phyloP scores from a whole-genome alignment of 2,888 invertebrate genomes.

The Anoplius nigerrimus region DNA sequence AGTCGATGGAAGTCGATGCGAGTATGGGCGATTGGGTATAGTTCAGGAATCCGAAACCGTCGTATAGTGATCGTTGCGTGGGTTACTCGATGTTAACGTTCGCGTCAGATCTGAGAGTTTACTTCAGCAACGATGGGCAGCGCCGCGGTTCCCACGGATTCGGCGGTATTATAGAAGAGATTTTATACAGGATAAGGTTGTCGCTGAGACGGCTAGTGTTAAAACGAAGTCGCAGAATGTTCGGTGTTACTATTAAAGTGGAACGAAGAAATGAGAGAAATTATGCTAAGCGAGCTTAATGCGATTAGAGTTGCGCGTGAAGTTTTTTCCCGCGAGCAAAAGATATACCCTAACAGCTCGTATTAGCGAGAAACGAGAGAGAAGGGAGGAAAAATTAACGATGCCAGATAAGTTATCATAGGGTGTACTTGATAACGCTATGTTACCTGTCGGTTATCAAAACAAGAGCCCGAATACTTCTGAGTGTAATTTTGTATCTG shows the following conservation, averaged over 20 bases:
- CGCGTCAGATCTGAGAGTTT: too few relatives aligned
- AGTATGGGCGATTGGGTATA: neutral
- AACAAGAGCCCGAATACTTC: slow-evolving; percentile 49
- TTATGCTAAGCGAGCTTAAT: slow-evolving; percentile 47
- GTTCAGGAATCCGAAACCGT: too few relatives aligned
- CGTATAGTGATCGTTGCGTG: neutral
- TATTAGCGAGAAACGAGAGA: slow-evolving; percentile 37
- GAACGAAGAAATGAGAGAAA: slow-evolving; percentile 19
- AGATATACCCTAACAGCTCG: slow-evolving; percentile 44
- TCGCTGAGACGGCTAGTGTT: slow-evolving; percentile 28
- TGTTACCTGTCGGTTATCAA: slow-evolving; percentile 53
- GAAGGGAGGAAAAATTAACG: slow-evolving; percentile 13
- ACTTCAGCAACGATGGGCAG: neutral
- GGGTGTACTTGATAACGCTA: slow-evolving; percentile 52
- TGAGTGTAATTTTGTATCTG: slow-evolving; percentile 60
- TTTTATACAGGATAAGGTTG: slow-evolving; percentile 45
- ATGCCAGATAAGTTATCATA: slow-evolving; percentile 39
- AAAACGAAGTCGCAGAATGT: slow-evolving; percentile 25
- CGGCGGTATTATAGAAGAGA: slow-evolving; percentile 41
- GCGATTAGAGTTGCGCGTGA: slow-evolving; percentile 47
- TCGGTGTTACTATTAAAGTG: slow-evolving; percentile 47
- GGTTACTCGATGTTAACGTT: too few relatives aligned
- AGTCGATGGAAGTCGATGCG: too few relatives aligned
- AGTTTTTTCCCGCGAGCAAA: slow-evolving; percentile 44
- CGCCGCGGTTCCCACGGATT: slow-evolving; percentile 24